A percentile compares a stretch with the other conserved stretches of the same genome.
Evolutionary conservation across 2,797 vertebrate species (phyloP).

Genomic region (Pogonophryne albipinna): DNA sequence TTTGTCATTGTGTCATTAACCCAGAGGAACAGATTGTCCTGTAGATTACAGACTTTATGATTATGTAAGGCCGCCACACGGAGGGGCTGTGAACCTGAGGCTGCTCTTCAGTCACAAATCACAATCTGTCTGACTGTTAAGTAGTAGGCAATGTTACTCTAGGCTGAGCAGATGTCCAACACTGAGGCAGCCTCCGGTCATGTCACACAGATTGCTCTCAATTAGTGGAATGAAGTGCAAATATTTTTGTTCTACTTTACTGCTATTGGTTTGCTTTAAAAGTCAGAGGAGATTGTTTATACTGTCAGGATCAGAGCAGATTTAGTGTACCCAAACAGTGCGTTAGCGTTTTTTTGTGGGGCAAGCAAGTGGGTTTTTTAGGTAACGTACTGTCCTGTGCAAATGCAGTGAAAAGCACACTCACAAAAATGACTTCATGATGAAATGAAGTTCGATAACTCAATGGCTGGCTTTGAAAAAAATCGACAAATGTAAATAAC

Average conservation of each 20-base stretch:
- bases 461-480: not conserved
- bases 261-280: constrained; percentile 4
- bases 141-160: constrained; percentile 52
- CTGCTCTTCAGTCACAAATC: constrained; percentile 49
- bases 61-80: constrained; percentile 56
- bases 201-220: constrained; percentile 51
- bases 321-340: not conserved
- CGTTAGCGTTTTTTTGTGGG: not conserved
- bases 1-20: constrained; percentile 49
- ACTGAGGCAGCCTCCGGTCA: constrained; percentile 44
- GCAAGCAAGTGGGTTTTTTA: not conserved
- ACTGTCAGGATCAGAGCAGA: constrained; percentile 2
- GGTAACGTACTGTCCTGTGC: not conserved
- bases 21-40: constrained; percentile 43
- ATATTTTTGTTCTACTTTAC: not conserved
- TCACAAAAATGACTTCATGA: not conserved
- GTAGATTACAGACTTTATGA: constrained; percentile 43
- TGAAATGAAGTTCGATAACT: not conserved
- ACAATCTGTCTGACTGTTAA: constrained; percentile 60
- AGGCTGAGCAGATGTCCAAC: constrained; percentile 68
- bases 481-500: not conserved
- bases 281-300: not conserved
- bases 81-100: constrained; percentile 34
- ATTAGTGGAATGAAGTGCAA: constrained; percentile 11
- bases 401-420: not conserved